These are phyloP conservation scores for Athene cunicularia DNA, from an alignment of 2,113 vertebrate genomes.

Conservation along the genomic window DNA sequence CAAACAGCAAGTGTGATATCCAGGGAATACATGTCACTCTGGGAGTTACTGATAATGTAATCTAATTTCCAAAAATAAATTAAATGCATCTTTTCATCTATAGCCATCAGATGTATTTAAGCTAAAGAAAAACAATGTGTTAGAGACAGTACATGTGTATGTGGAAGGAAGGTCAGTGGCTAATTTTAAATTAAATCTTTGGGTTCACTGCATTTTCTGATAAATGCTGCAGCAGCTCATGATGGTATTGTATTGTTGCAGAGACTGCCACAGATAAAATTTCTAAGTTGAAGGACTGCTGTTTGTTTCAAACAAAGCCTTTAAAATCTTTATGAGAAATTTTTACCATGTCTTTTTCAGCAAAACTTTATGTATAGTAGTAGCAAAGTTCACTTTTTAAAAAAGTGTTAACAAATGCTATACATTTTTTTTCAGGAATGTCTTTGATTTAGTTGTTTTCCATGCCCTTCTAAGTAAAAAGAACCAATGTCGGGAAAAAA, in stretches of 20 bases:
- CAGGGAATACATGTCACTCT: slow-evolving; percentile 17
- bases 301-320: not conserved
- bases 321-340: not conserved
- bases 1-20: slow-evolving; percentile 26
- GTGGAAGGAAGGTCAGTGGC: not conserved
- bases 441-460: not conserved
- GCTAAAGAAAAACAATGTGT: not conserved
- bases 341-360: not conserved
- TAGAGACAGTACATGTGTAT: not conserved
- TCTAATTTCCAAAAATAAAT: slow-evolving; percentile 65
- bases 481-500: not conserved
- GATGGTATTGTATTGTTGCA: not conserved
- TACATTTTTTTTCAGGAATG: not conserved
- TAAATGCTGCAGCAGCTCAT: not conserved
- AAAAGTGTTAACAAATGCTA: not conserved
- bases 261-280: not conserved
- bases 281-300: not conserved
- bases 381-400: not conserved
- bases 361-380: not conserved
- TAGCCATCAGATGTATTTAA: not conserved
- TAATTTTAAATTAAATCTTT: not conserved
- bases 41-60: slow-evolving; percentile 35
- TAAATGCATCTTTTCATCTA: slow-evolving; percentile 32
- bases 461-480: not conserved
- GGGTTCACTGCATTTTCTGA: not conserved